Evolutionary conservation across 2,888 invertebrate species (phyloP).

Genomic region (Panopea generosa): DNA sequence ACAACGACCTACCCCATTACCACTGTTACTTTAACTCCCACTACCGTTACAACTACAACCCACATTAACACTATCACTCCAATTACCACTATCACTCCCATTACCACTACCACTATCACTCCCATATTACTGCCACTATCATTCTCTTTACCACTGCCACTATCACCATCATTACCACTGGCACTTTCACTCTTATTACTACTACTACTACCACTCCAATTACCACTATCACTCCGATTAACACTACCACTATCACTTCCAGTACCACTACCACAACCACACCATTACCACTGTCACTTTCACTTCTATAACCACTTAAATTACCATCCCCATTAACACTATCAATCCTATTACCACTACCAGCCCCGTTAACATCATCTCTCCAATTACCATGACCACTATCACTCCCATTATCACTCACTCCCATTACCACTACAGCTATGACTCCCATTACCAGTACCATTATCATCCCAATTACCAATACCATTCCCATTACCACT

Average conservation of each 20-base stretch:
- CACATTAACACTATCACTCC: constrained; percentile 9
- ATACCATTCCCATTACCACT: background rate
- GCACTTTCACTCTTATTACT: constrained; percentile 18
- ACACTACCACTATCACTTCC: too few species aligned
- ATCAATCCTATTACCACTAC: too few species aligned
- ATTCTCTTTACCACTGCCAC: constrained; percentile 40
- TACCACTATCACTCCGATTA: too few species aligned
- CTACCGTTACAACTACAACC: constrained; percentile 2
- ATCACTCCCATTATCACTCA: too few species aligned
- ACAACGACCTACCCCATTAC: background rate
- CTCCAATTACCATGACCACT: too few species aligned
- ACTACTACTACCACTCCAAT: too few species aligned
- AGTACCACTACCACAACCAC: too few species aligned
- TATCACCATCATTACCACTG: constrained; percentile 47
- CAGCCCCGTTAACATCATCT: too few species aligned
- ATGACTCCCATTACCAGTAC: background rate
- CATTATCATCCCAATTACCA: constrained; percentile 1
- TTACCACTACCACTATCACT: constrained; percentile 23
- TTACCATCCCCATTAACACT: too few species aligned
- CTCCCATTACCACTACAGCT: background rate
- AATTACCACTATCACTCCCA: constrained; percentile 43
- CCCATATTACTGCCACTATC: constrained; percentile 26
- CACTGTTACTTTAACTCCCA: background rate
- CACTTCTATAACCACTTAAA: too few species aligned
- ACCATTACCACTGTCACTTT: background rate